Evolutionary conservation across 2,888 invertebrate species (phyloP).

Genomic region (Drosophila macrospina): DNA sequence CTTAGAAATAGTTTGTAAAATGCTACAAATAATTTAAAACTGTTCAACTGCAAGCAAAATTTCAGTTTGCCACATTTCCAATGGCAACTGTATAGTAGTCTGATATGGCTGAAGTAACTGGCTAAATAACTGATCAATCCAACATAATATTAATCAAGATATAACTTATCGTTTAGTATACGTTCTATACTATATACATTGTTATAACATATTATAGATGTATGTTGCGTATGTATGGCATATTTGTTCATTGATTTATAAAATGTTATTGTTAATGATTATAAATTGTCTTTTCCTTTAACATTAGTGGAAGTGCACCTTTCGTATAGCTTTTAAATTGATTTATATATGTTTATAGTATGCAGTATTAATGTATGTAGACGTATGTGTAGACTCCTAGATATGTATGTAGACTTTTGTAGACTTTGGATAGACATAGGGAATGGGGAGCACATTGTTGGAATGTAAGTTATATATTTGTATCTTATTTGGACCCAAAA

Average conservation of each 20-base stretch:
- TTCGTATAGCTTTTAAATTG: conserved; percentile 9
- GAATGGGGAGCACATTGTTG: conserved; percentile 53
- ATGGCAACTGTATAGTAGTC: conserved; percentile 2
- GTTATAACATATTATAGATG: conserved; percentile 6
- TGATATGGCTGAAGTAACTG: conserved; percentile 22
- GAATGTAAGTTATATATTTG: conserved; percentile 47
- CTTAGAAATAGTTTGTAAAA: not conserved
- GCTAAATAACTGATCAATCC: conserved; percentile 2
- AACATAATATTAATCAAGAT: not conserved
- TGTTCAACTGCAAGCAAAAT: conserved; percentile 4
- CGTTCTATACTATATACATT: conserved; percentile 1
- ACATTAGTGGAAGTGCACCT: conserved; percentile 16
- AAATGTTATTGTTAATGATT: not conserved
- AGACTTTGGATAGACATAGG: conserved; percentile 50
- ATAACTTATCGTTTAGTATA: not conserved
- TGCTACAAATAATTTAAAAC: conserved; percentile 9
- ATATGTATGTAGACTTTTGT: conserved; percentile 17
- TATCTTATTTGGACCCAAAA: conserved; percentile 66
- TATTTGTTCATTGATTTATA: conserved; percentile 19
- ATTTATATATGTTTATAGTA: conserved; percentile 5
- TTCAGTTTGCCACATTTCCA: conserved; percentile 1
- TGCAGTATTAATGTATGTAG: not conserved
- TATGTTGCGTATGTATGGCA: conserved; percentile 16
- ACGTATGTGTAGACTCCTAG: conserved; percentile 12
- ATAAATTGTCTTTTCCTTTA: conserved; percentile 16